Percentiles rank a stretch among this genome's conserved stretches.
These are phyloP conservation scores for Hippocampus zosterae DNA, from an alignment of 2,113 vertebrate genomes.

Conservation along the genomic window DNA sequence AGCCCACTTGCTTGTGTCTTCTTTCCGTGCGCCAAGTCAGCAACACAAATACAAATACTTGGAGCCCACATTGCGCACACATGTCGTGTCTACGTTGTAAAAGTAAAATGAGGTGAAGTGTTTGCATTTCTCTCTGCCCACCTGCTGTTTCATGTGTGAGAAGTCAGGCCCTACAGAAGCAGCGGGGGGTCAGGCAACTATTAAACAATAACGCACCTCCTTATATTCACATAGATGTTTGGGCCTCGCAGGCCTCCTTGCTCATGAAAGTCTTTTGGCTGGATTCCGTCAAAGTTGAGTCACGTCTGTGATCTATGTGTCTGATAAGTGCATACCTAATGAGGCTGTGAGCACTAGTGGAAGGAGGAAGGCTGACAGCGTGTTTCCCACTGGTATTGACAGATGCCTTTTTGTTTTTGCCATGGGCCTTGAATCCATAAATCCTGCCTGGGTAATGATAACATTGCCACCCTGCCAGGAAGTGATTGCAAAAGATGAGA, in stretches of 20 bases:
- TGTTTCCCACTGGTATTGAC: conserved; percentile 98
- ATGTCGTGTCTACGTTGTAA: conserved; percentile 25
- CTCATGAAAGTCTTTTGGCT: conserved; percentile 93
- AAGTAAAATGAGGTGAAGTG: conserved; percentile 33
- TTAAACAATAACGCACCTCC: conserved; percentile 31
- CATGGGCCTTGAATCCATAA: conserved; percentile 93
- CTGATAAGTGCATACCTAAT: conserved; percentile 99
- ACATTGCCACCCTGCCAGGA: conserved; percentile 89
- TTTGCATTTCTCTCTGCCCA: conserved; percentile 54
- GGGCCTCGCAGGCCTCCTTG: conserved; percentile 71
- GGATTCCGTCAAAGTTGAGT: conserved; percentile 94
- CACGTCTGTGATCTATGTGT: conserved; percentile 97
- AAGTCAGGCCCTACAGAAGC: conserved; percentile 32
- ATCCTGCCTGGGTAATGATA: conserved; percentile 93
- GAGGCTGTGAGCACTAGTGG: conserved; percentile 85
- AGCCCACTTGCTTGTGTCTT: conserved; percentile 74
- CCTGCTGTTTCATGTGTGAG: conserved; percentile 54
- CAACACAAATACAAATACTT: conserved; percentile 13
- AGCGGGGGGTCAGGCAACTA: conserved; percentile 30
- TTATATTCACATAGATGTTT: conserved; percentile 52
- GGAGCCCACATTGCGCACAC: conserved; percentile 25
- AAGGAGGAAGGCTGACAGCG: conserved; percentile 58
- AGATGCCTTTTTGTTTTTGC: conserved; percentile 94
- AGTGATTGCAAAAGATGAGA: conserved; percentile 79
- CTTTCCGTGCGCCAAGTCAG: conserved; percentile 6